Conservation (phyloP, 2,113 vertebrate genomes). For the Heterotis niloticus region DNA sequence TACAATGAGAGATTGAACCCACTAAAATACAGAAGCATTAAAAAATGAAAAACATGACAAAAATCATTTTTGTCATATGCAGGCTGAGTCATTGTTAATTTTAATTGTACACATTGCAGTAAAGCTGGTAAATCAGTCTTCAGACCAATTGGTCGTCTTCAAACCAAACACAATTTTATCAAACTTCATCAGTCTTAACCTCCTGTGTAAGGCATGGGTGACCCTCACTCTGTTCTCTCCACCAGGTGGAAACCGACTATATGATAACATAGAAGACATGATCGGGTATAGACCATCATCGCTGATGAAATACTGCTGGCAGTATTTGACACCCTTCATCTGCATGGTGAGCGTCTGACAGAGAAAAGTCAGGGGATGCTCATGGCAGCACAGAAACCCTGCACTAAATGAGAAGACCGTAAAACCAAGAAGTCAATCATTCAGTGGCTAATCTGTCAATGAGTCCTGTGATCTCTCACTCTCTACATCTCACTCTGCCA, state of each 20-base stretch:
- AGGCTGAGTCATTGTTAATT: no score
- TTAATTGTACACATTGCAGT: no score
- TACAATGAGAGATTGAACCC: neutral
- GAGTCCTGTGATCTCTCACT: neutral
- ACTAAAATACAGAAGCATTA: neutral
- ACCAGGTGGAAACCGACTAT: slow-evolving; percentile 80
- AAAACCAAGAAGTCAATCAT: neutral
- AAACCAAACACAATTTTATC: no score
- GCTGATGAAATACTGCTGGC: slow-evolving; percentile 50
- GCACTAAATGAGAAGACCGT: neutral
- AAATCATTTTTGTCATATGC: neutral
- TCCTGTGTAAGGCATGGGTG: no score
- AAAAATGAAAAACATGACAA: neutral
- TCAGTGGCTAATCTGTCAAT: neutral
- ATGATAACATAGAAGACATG: slow-evolving; percentile 90
- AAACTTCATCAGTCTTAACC: no score
- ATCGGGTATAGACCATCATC: slow-evolving; percentile 82
- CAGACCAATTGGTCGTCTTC: no score
- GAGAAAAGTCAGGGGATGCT: no score
- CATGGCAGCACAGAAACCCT: neutral
- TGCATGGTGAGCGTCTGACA: neutral
- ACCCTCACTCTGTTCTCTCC: slow-evolving; percentile 18
- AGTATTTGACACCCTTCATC: neutral
- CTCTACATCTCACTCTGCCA: slow-evolving; percentile 37
- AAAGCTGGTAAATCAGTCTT: no score